Conservation (phyloP, 2,888 invertebrate genomes). For the Cephonodes hylas region DNA sequence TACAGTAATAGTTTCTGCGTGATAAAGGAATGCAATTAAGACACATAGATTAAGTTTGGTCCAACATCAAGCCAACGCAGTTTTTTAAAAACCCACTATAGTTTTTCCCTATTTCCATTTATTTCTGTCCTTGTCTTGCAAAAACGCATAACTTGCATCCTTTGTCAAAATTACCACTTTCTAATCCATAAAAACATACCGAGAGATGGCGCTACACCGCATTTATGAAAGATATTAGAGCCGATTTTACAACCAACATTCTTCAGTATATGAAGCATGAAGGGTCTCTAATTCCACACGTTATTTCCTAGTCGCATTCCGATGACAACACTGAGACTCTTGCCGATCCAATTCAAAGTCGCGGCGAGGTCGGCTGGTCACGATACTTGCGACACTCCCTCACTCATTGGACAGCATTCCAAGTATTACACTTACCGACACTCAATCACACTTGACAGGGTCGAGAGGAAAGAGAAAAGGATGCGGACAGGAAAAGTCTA, state of each 20-base stretch:
- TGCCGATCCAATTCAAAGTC: constrained; percentile 30
- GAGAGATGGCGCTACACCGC: too few relatives aligned
- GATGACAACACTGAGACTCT: background rate
- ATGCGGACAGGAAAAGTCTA: background rate
- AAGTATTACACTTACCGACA: constrained; percentile 7
- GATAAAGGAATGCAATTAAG: too few relatives aligned
- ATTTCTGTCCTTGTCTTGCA: too few relatives aligned
- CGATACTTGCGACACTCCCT: constrained; percentile 33
- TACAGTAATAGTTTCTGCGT: too few relatives aligned
- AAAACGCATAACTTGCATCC: too few relatives aligned
- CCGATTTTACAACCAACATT: background rate
- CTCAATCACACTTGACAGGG: background rate
- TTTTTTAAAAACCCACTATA: too few relatives aligned
- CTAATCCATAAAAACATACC: too few relatives aligned
- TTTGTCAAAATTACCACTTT: too few relatives aligned
- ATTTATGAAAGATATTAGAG: too few relatives aligned
- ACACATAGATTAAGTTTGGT: too few relatives aligned
- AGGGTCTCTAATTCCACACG: background rate
- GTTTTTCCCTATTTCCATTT: too few relatives aligned
- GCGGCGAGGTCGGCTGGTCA: constrained; percentile 43
- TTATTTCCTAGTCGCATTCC: constrained; percentile 10
- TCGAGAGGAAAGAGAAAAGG: background rate
- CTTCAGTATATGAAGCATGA: background rate
- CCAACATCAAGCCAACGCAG: too few relatives aligned
- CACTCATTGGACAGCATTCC: constrained; percentile 17